Evolutionary conservation across 2,113 vertebrate species (phyloP).

Genomic region (Dicerorhinus sumatrensis): DNA sequence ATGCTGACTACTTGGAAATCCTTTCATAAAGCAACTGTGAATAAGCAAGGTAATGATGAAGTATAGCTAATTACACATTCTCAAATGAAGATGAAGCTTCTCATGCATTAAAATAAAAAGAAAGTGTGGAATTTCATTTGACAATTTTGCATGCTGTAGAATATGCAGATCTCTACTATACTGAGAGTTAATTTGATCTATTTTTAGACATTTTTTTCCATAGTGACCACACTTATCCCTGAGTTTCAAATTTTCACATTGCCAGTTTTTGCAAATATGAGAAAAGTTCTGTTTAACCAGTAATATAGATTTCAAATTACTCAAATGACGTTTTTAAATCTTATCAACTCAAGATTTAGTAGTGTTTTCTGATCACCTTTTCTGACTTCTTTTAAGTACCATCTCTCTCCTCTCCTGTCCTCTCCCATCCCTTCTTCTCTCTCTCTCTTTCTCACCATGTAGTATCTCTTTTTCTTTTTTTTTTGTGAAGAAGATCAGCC

Average conservation of each 20-base stretch:
- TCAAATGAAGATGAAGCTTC: slow-evolving; percentile 56
- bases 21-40: slow-evolving; percentile 57
- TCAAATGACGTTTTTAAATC: background rate
- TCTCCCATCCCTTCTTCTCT: background rate
- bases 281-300: background rate
- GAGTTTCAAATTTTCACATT: slow-evolving; percentile 13
- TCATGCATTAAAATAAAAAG: slow-evolving; percentile 65
- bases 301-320: background rate
- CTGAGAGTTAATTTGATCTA: slow-evolving; percentile 47
- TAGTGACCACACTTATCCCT: slow-evolving; percentile 13
- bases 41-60: slow-evolving; percentile 63
- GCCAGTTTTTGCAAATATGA: background rate
- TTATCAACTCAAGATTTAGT: background rate
- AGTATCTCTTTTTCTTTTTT: background rate
- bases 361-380: background rate
- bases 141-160: slow-evolving; percentile 55
- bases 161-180: slow-evolving; percentile 51
- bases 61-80: slow-evolving; percentile 54
- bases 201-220: slow-evolving; percentile 32
- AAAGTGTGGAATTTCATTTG: slow-evolving; percentile 67
- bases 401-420: background rate
- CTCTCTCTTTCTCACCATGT: background rate
- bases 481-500: no score
- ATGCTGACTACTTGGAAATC: background rate
- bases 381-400: background rate